Evolutionary conservation across 2,888 invertebrate genomes (phyloP).

Genomic region (Petrolisthes manimaculis): DNA sequence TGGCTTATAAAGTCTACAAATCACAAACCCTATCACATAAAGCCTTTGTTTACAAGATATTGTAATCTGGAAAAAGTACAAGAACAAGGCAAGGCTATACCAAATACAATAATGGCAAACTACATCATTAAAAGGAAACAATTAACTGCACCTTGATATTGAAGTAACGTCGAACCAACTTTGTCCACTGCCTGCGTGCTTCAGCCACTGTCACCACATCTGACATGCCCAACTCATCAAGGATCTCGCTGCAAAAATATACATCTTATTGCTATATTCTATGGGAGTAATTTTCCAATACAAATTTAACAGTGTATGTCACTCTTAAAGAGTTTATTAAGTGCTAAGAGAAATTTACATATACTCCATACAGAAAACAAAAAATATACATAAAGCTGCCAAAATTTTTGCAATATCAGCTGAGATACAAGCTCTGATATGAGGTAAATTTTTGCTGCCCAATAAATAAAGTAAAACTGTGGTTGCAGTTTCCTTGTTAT

Average conservation of each 20-base stretch:
- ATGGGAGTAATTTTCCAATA: too few species aligned
- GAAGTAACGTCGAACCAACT: conserved; percentile 58
- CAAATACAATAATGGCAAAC: not conserved
- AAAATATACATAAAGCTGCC: too few species aligned
- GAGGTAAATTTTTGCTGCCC: too few species aligned
- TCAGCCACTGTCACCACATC: conserved; percentile 45
- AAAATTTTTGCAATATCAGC: too few species aligned
- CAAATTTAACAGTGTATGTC: too few species aligned
- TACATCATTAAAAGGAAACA: not conserved
- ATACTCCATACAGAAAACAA: too few species aligned
- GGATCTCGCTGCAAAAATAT: conserved; percentile 45
- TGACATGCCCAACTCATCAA: conserved; percentile 54
- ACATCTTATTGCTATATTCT: not conserved
- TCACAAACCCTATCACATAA: not conserved
- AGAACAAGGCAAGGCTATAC: not conserved
- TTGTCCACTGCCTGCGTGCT: conserved; percentile 59
- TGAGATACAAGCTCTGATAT: too few species aligned
- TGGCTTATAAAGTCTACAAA: too few species aligned
- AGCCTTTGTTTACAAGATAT: not conserved
- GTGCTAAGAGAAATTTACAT: too few species aligned
- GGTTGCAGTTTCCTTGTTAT: too few species aligned
- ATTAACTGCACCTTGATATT: conserved; percentile 48
- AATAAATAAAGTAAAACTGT: too few species aligned
- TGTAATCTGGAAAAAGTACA: not conserved
- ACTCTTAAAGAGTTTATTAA: too few species aligned